Evolutionary conservation across 2,888 invertebrate species (phyloP).

Genomic region (Anagyrus pseudococci): DNA sequence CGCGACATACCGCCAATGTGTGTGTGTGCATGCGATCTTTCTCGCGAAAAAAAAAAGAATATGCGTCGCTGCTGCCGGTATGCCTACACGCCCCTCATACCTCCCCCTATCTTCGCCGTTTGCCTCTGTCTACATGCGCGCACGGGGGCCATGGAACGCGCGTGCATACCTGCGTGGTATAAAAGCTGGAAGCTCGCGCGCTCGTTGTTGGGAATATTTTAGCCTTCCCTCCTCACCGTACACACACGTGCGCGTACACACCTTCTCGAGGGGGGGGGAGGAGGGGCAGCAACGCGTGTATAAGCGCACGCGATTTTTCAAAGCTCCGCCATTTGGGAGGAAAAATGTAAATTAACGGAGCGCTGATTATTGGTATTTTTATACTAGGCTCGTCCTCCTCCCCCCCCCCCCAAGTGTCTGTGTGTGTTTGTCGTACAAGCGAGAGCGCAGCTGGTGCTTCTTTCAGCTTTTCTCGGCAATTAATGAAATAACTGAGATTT

Average conservation of each 20-base stretch:
- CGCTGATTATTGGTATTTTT: slow-evolving; percentile 25
- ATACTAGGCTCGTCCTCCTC: background rate
- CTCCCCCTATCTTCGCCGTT: background rate
- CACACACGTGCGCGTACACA: too few species aligned
- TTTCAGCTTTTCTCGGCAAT: slow-evolving; percentile 9
- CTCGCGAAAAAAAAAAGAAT: slow-evolving; percentile 12
- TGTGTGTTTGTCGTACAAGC: too few species aligned
- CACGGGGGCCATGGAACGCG: too few species aligned
- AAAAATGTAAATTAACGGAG: slow-evolving; percentile 2
- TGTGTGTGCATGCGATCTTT: too few species aligned
- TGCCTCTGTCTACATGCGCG: too few species aligned
- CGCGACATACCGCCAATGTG: too few species aligned
- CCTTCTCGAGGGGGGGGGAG: background rate
- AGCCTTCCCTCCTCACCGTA: background rate
- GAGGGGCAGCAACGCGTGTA: slow-evolving; percentile 18
- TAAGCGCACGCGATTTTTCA: slow-evolving; percentile 6
- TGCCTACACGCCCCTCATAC: background rate
- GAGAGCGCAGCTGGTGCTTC: too few species aligned
- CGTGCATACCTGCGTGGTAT: slow-evolving; percentile 20
- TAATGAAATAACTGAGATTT: slow-evolving; percentile 21
- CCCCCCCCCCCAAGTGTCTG: background rate
- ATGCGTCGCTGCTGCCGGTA: background rate
- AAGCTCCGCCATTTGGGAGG: background rate
- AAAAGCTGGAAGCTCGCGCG: slow-evolving; percentile 2
- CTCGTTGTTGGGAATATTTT: slow-evolving; percentile 24